Conservation (phyloP, 2,113 vertebrate species). For the Corythaixoides concolor region DNA sequence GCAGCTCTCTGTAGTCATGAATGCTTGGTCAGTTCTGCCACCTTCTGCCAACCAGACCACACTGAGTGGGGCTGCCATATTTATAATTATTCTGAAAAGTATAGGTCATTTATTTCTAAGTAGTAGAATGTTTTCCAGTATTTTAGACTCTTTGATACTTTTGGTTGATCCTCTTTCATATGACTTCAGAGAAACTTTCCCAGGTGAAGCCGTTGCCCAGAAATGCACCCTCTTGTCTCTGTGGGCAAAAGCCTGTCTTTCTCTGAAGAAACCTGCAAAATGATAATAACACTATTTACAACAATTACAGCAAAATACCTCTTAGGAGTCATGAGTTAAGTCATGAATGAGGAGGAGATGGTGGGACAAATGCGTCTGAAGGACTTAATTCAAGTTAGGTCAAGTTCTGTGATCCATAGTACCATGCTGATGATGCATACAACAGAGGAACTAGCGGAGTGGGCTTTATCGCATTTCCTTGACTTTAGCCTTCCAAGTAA, state of each 20-base stretch:
- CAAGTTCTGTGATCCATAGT: background rate
- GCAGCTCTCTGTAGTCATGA: rapidly evolving
- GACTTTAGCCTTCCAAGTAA: background rate
- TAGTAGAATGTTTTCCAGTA: background rate
- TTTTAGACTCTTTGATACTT: background rate
- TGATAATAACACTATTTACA: background rate
- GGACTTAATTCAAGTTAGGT: background rate
- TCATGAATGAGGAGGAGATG: background rate
- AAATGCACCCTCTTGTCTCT: background rate
- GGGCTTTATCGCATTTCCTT: background rate
- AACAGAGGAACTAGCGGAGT: background rate
- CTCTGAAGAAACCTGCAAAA: background rate
- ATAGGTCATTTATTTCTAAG: background rate
- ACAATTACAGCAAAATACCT: slow-evolving; percentile 18
- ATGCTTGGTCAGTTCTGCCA: background rate
- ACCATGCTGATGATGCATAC: background rate
- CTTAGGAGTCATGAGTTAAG: background rate
- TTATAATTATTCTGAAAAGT: background rate
- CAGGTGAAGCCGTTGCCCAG: background rate
- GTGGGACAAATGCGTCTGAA: background rate
- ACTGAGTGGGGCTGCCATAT: background rate
- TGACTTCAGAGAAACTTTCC: background rate
- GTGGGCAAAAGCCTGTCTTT: background rate
- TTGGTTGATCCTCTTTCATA: background rate
- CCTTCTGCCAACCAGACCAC: background rate